These are phyloP conservation scores for Merodon equestris DNA, from an alignment of 2,888 invertebrate genomes.

Conservation along the genomic window DNA sequence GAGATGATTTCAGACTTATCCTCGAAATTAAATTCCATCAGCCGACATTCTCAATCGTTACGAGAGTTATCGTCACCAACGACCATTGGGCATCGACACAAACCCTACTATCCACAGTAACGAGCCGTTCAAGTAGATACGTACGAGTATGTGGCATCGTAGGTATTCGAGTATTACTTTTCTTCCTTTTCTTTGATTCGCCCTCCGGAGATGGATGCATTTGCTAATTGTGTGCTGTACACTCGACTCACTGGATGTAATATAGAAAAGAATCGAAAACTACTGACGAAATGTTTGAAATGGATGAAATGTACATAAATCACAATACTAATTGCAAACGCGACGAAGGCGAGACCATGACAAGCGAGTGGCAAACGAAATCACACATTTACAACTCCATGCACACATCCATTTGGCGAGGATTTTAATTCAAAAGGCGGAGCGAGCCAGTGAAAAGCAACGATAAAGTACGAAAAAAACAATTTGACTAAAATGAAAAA, in stretches of 20 bases:
- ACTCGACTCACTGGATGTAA: too few species aligned
- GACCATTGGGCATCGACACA: too few species aligned
- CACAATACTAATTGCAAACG: conserved; percentile 65
- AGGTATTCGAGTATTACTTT: too few species aligned
- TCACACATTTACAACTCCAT: conserved; percentile 37
- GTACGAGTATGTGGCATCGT: not conserved
- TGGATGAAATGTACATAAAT: conserved; percentile 65
- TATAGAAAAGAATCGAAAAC: conserved; percentile 29
- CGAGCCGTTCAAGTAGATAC: too few species aligned
- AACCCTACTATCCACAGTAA: too few species aligned
- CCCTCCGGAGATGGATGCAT: too few species aligned
- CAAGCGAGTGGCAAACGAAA: conserved; percentile 26
- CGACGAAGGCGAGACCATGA: conserved; percentile 27
- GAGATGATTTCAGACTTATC: too few species aligned
- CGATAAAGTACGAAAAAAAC: conserved; percentile 22
- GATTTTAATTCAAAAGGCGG: conserved; percentile 62
- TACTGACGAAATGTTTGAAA: conserved; percentile 35
- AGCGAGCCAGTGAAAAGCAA: too few species aligned
- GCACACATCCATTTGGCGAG: conserved; percentile 4
- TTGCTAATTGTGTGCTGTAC: conserved; percentile 36
- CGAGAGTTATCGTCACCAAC: too few species aligned
- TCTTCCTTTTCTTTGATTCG: too few species aligned
- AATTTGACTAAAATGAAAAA: conserved; percentile 4
- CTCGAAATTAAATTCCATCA: too few species aligned
- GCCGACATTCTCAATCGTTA: too few species aligned